phyloP scores from a whole-genome alignment of 2,797 vertebrate species.

The Cirrhinus molitorella region DNA sequence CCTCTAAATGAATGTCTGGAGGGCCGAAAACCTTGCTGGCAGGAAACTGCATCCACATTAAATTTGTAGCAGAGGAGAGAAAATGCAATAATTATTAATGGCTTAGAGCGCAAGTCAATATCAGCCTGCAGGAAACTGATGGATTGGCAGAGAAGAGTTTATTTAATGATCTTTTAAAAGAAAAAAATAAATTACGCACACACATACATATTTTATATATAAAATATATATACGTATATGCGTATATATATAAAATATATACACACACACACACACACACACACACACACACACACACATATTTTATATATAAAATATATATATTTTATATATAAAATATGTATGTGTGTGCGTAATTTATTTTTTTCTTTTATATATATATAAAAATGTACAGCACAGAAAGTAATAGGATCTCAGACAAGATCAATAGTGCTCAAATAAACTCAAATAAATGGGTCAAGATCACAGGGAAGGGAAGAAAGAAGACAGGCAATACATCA shows the following conservation, averaged over 20 bases:
- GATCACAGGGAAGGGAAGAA: not conserved
- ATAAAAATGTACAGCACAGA: not conserved
- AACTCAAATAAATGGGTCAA: constrained; percentile 6
- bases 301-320: too few relatives aligned
- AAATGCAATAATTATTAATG: constrained; percentile 58
- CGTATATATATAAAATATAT: too few relatives aligned
- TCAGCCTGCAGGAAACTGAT: constrained; percentile 46
- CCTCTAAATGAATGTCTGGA: constrained; percentile 20
- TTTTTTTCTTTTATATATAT: too few relatives aligned
- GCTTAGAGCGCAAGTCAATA: constrained; percentile 49
- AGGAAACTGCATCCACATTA: constrained; percentile 31
- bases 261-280: too few relatives aligned
- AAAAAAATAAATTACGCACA: not conserved
- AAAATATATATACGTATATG: not conserved
- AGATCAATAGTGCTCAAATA: constrained; percentile 53
- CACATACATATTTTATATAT: not conserved
- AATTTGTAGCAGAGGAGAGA: constrained; percentile 28
- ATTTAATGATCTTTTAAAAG: constrained; percentile 15
- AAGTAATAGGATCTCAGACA: constrained; percentile 36
- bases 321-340: too few relatives aligned
- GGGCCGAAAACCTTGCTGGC: not conserved
- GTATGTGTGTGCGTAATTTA: too few relatives aligned
- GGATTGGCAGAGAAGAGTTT: constrained; percentile 39
- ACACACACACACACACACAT: too few relatives aligned
- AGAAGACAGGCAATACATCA: constrained; percentile 25